Conservation (phyloP, 2,888 invertebrate species). For the Drosophila acutilabella region DNA sequence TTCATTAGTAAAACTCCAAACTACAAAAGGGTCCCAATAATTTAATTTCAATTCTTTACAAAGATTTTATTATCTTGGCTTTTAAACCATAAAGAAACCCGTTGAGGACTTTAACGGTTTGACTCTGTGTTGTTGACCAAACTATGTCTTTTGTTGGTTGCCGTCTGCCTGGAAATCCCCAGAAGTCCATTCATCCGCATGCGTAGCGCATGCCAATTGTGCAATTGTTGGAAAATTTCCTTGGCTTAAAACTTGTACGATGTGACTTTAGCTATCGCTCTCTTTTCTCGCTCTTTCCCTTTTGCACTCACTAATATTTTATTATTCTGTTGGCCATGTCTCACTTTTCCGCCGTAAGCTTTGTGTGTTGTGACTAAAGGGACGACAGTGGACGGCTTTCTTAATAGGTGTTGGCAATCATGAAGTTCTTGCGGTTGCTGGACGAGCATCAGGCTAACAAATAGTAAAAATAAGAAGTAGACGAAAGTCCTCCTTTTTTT, state of each 20-base stretch:
- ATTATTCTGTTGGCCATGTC: conserved; percentile 47
- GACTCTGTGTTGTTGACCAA: conserved; percentile 48
- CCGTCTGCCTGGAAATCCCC: conserved; percentile 38
- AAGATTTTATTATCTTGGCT: neutral
- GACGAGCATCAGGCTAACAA: conserved; percentile 46
- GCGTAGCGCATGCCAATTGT: conserved; percentile 76
- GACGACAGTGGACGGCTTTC: conserved; percentile 41
- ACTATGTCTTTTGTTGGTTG: neutral
- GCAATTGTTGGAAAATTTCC: conserved; percentile 76
- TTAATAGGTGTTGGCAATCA: conserved; percentile 76
- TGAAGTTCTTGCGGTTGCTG: conserved; percentile 58
- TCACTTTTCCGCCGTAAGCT: conserved; percentile 48
- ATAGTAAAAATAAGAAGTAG: conserved; percentile 2
- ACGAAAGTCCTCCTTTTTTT: conserved; percentile 29
- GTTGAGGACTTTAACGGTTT: conserved; percentile 20
- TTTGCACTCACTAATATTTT: conserved; percentile 24
- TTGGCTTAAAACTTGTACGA: conserved; percentile 71
- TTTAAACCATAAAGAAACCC: conserved; percentile 4
- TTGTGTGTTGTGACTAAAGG: conserved; percentile 39
- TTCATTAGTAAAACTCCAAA: too few relatives aligned
- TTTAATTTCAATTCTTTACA: too few relatives aligned
- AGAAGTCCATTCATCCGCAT: conserved; percentile 66
- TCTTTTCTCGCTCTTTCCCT: conserved; percentile 1
- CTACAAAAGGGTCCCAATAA: too few relatives aligned
- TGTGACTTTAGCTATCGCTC: conserved; percentile 48